These are phyloP conservation scores for Eristalinus sepulchralis DNA, from an alignment of 2,888 invertebrate species.

Conservation along the genomic window DNA sequence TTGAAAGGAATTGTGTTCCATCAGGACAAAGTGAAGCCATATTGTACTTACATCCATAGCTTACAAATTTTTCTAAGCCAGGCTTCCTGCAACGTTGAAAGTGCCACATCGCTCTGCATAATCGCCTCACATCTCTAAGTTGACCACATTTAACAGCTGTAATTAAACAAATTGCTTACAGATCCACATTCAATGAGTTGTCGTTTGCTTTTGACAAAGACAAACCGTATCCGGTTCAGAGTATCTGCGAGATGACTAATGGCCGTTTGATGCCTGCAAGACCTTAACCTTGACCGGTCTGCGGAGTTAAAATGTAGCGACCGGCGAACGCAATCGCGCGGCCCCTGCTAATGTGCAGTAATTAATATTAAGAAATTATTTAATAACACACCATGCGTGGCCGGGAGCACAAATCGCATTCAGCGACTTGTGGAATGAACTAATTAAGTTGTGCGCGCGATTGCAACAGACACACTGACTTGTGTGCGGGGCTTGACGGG, in stretches of 20 bases:
- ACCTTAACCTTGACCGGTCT: neutral
- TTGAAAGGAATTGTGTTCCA: too few relatives aligned
- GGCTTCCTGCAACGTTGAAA: too few relatives aligned
- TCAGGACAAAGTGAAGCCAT: too few relatives aligned
- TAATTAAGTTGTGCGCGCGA: neutral
- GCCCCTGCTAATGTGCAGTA: neutral
- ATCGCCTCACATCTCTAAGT: neutral
- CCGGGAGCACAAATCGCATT: neutral
- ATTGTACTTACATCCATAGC: too few relatives aligned
- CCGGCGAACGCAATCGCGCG: neutral
- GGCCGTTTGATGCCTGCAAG: neutral
- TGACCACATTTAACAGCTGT: neutral
- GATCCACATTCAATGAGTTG: neutral
- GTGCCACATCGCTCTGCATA: neutral
- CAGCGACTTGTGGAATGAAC: neutral
- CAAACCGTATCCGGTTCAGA: neutral
- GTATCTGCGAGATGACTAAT: neutral
- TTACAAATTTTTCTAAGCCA: too few relatives aligned
- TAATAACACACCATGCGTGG: slow-evolving; percentile 8
- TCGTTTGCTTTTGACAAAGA: neutral
- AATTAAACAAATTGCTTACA: neutral
- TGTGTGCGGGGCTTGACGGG: neutral
- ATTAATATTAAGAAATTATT: slow-evolving; percentile 20
- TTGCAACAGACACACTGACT: neutral
- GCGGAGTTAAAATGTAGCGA: neutral